Conservation (phyloP, 2,797 vertebrate genomes). For the Macroramphosus scolopax region DNA sequence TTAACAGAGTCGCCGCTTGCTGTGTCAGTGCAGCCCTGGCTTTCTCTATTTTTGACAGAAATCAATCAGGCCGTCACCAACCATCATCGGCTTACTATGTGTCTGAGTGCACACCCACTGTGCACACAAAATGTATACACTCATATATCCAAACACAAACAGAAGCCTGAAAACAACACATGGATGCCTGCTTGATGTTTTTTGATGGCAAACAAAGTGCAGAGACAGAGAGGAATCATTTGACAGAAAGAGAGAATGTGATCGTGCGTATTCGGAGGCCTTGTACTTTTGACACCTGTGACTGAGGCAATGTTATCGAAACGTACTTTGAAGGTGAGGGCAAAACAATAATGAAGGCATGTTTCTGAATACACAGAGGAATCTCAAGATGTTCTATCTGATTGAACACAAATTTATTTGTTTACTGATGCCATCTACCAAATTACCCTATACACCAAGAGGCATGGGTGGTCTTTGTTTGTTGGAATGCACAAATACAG, state of each 20-base stretch:
- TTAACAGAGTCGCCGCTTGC: conserved; percentile 60
- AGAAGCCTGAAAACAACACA: conserved; percentile 49
- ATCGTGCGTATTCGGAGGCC: conserved; percentile 60
- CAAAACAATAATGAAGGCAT: conserved; percentile 72
- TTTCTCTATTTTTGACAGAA: conserved; percentile 54
- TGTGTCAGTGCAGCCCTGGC: conserved; percentile 38
- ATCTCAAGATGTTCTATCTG: conserved; percentile 61
- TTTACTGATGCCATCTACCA: conserved; percentile 61
- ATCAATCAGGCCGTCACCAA: conserved; percentile 59
- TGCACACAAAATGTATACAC: conserved; percentile 35
- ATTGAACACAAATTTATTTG: conserved; percentile 77
- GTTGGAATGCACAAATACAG: conserved; percentile 36
- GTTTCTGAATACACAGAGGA: conserved; percentile 57
- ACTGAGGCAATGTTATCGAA: conserved; percentile 65
- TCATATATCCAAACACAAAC: conserved; percentile 49
- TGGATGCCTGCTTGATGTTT: conserved; percentile 47
- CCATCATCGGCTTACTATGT: conserved; percentile 46
- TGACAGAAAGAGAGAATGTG: conserved; percentile 66
- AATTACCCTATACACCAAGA: conserved; percentile 54
- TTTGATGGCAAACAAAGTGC: conserved; percentile 65
- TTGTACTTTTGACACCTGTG: conserved; percentile 71
- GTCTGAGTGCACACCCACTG: conserved; percentile 41
- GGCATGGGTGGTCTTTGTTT: conserved; percentile 60
- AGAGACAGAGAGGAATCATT: conserved; percentile 62
- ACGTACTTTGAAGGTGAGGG: conserved; percentile 70